Evolutionary conservation across 2,888 invertebrate species (phyloP), one percentile per base, ranked within the genome.

Genomic region (Tenthredo scrophulariae): DNA sequence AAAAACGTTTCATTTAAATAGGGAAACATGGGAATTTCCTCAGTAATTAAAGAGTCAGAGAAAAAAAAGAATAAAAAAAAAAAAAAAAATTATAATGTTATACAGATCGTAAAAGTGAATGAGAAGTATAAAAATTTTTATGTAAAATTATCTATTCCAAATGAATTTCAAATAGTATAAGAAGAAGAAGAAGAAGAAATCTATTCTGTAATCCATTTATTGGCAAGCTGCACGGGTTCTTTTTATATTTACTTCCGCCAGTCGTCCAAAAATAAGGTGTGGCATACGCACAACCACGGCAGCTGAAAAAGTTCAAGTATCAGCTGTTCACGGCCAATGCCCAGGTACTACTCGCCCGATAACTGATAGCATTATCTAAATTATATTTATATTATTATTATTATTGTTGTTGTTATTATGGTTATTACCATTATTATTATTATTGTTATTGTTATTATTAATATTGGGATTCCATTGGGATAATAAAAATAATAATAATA

Each of bases 201-300:
- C 50, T 54, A 22, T 54, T 46, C 50, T 50, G 77, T 29, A 26
- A 50, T 46, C 50, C 29, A 40, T 77, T 77, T 74, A 43, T 77
- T 77, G 77, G 77, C 77, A 54, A 77, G 50, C 77, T 46, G 54
- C 6, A 50, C 50, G 29, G 22, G 40, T 77, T 29, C 40, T 77
- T 77, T 50, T 77, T 50, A 77, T 54, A 77, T 77, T 50, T 40
- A 77, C 77, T 77, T 77, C 77, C 77, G 77, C 54, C 77, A 54
- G 77, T 62, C 26, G 33, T 40, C 58, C 40, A 80, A 58, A 80
- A 80, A 80, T 80, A 40, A 80, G 80, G 40, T 40, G 58, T 37
- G 80, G 74, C 74, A 74, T 40, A 62, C 40, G 43, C 18, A 80
- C 9, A 22, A 40, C 13, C 13, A 58, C 58, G 22, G 18, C 22